These are phyloP conservation scores for Chloroceryle amazona DNA, from an alignment of 2,797 vertebrate genomes.

Conservation along the genomic window DNA sequence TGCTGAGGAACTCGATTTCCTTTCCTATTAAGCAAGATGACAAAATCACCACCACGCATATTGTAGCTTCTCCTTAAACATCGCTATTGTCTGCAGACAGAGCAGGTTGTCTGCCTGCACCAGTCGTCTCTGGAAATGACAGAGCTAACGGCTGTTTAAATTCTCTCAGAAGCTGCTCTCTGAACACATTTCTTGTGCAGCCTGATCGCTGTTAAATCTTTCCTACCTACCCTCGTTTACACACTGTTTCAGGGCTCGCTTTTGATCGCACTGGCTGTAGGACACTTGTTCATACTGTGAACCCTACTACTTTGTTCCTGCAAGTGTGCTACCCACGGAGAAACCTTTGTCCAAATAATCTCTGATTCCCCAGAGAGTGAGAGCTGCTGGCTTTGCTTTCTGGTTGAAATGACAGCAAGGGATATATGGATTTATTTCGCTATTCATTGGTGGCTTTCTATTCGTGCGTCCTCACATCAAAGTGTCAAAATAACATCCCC, in stretches of 20 bases:
- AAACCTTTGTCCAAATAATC: conserved; percentile 54
- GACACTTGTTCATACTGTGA: conserved; percentile 18
- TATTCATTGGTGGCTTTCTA: conserved; percentile 30
- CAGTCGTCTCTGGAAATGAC: not conserved
- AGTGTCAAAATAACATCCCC: not conserved
- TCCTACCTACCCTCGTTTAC: not conserved
- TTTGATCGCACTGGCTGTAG: conserved; percentile 24
- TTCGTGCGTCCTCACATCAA: not conserved
- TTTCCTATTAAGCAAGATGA: not conserved
- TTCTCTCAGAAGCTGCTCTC: not conserved
- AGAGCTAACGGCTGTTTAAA: not conserved
- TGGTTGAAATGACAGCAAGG: conserved; percentile 27
- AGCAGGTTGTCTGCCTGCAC: not conserved
- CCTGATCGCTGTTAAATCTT: not conserved
- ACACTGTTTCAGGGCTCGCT: not conserved
- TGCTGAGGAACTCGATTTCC: not conserved
- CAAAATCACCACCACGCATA: not conserved
- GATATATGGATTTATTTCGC: conserved; percentile 39
- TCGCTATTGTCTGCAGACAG: not conserved
- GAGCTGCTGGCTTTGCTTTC: conserved; percentile 39
- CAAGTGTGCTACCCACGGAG: not conserved
- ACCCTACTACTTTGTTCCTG: conserved; percentile 39
- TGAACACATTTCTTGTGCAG: not conserved
- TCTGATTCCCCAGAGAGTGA: conserved; percentile 10
- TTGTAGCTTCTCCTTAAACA: not conserved